Evolutionary conservation across 2,113 vertebrate genomes (phyloP).

Genomic region (Dipodomys stephensi): DNA sequence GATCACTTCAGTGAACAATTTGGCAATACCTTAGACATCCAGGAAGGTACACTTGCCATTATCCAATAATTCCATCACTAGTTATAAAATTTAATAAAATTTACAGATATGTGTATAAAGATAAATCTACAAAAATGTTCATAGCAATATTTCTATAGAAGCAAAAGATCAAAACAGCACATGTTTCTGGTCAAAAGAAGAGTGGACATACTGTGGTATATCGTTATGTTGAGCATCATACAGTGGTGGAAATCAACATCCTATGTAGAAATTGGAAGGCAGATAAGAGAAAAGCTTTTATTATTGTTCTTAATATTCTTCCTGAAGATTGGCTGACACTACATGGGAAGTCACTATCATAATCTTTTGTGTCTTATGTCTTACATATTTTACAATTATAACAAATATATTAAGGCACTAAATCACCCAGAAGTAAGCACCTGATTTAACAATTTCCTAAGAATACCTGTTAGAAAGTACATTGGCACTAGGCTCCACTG

Average conservation of each 20-base stretch:
- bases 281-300: background rate
- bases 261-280: background rate
- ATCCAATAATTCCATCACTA: background rate
- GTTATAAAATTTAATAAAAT: background rate
- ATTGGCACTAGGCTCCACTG: too few relatives aligned
- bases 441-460: background rate
- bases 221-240: background rate
- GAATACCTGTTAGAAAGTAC: background rate
- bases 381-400: conserved; percentile 13
- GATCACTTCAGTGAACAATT: conserved; percentile 19
- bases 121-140: too few relatives aligned
- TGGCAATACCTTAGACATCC: conserved; percentile 26
- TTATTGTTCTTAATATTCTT: background rate
- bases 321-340: background rate
- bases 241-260: background rate
- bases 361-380: background rate
- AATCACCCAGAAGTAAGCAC: background rate
- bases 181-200: background rate
- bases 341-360: background rate
- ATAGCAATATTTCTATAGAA: conserved; percentile 14
- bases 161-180: background rate
- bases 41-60: background rate
- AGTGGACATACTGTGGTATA: background rate
- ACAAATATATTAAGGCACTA: background rate
- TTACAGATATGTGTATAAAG: background rate